Percentiles rank a stretch among this genome's conserved stretches.
Conservation (phyloP, 2,888 invertebrate species). For the Trichogramma evanescens region DNA sequence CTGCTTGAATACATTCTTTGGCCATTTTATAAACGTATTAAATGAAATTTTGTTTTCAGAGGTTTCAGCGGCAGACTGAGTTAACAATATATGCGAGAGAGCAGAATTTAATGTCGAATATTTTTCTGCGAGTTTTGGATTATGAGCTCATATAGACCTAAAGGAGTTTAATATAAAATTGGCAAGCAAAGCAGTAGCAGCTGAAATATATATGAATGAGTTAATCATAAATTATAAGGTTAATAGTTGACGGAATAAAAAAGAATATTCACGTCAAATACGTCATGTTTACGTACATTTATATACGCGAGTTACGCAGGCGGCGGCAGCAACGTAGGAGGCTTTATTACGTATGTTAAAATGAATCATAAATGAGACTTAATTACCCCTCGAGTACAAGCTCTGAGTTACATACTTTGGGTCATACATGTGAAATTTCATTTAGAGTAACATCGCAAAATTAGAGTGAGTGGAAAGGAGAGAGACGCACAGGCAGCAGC, state of each 20-base stretch:
- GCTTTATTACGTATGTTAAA: constrained; percentile 10
- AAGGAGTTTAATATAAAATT: constrained; percentile 13
- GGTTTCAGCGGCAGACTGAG: no score
- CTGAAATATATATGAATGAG: not conserved
- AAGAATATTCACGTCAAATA: not conserved
- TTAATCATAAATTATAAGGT: constrained; percentile 15
- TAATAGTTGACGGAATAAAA: constrained; percentile 15
- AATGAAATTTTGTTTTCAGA: no score
- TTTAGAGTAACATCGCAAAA: constrained; percentile 22
- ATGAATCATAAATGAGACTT: constrained; percentile 23
- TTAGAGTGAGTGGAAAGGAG: constrained; percentile 15
- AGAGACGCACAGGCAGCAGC: not conserved
- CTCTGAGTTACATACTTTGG: constrained; percentile 17
- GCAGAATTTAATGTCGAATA: no score
- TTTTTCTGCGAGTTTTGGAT: no score
- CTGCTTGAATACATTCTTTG: no score
- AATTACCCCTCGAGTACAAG: constrained; percentile 19
- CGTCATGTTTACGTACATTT: no score
- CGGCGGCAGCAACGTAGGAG: not conserved
- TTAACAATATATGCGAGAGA: no score
- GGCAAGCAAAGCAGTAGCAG: not conserved
- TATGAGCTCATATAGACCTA: not conserved
- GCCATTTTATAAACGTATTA: no score
- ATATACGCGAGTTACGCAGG: no score
- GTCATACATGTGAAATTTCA: constrained; percentile 23